Conservation (phyloP, 2,113 vertebrate genomes). For the Calypte anna region DNA sequence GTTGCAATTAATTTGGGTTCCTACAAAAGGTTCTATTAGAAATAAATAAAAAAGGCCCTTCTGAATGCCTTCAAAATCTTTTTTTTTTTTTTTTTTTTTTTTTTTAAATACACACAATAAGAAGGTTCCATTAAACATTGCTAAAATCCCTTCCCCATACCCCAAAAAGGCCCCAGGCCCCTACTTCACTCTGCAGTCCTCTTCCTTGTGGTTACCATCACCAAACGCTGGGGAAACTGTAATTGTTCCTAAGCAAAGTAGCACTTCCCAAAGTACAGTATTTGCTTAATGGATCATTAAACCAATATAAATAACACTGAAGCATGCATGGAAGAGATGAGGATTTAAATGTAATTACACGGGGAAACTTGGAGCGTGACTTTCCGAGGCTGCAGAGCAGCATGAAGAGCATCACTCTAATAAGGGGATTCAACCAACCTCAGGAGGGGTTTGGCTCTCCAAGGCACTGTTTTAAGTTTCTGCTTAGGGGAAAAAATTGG, state of each 20-base stretch:
- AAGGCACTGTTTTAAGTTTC: background rate
- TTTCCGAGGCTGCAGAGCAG: background rate
- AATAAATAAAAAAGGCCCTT: background rate
- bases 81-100: background rate
- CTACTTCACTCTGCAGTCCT: background rate
- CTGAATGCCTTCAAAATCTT: background rate
- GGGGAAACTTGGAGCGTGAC: background rate
- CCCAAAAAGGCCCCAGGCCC: too few relatives aligned
- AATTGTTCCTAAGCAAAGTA: constrained; percentile 32
- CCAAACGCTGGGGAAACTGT: background rate
- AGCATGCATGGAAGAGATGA: background rate
- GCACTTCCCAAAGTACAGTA: constrained; percentile 60
- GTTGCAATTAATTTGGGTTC: background rate
- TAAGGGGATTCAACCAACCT: background rate
- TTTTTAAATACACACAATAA: background rate
- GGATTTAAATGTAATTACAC: constrained; percentile 7
- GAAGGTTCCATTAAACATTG: background rate
- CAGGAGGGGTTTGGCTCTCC: background rate
- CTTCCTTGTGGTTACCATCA: background rate
- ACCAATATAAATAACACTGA: constrained; percentile 56
- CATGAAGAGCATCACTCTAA: background rate
- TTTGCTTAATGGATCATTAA: constrained; percentile 65
- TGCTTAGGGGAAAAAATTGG: background rate
- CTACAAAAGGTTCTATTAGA: background rate
- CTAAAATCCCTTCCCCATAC: background rate